A percentile compares a stretch with the other conserved stretches of the same genome.
Conservation (phyloP, 92 coral and sea anemone species). For the Parazoanthus atlanticus region DNA sequence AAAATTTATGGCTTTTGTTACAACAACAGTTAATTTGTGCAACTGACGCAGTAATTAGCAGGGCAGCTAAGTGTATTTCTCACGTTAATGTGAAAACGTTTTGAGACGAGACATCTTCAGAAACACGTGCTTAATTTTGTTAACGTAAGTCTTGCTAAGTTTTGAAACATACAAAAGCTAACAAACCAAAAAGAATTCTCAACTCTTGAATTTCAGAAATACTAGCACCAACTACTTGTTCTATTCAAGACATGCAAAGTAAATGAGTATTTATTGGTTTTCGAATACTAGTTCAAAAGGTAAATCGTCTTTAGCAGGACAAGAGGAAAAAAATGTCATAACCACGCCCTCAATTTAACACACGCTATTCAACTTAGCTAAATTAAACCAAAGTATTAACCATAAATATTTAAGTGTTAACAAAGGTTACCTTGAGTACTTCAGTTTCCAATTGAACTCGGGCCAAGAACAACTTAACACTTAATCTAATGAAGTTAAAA, state of each 20-base stretch:
- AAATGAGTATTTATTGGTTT: background rate
- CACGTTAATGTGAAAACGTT: background rate
- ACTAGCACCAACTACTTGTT: background rate
- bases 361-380: background rate
- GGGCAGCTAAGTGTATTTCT: background rate
- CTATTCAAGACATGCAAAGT: background rate
- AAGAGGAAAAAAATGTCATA: background rate
- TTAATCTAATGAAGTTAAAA: background rate
- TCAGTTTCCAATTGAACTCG: too few relatives aligned
- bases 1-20: too few relatives aligned
- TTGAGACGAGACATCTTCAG: background rate
- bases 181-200: background rate
- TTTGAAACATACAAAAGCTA: background rate
- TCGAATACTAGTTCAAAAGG: background rate
- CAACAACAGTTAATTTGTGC: too few relatives aligned
- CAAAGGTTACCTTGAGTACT: background rate
- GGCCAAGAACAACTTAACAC: background rate
- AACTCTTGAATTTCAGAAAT: too few relatives aligned
- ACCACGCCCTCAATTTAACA: background rate
- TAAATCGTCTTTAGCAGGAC: background rate
- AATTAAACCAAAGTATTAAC: too few relatives aligned
- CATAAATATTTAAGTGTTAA: background rate
- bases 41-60: too few relatives aligned
- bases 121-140: too few relatives aligned
- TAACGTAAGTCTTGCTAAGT: background rate